Evolutionary conservation across 2,888 invertebrate genomes (phyloP).

Genomic region (Steinernema scapterisci): DNA sequence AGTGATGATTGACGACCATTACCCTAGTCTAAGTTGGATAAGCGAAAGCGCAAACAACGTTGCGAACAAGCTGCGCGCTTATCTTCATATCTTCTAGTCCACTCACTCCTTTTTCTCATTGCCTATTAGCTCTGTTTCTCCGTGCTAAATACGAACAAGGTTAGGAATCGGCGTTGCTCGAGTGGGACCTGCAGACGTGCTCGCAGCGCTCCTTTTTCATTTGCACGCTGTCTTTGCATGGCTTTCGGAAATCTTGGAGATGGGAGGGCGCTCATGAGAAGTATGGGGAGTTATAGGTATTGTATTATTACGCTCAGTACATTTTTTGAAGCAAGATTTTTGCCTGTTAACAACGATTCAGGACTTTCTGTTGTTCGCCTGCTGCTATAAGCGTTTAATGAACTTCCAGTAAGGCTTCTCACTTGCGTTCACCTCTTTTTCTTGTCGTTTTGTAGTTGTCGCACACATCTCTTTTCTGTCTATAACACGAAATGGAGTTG

Average conservation of each 20-base stretch:
- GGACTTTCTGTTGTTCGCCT: no score
- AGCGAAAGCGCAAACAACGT: constrained; percentile 9
- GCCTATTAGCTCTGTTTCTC: not conserved
- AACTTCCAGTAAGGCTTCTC: no score
- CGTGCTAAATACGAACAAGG: not conserved
- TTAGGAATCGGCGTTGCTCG: constrained; percentile 22
- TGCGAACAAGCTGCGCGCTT: not conserved
- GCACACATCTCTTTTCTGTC: not conserved
- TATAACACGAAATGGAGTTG: constrained; percentile 1
- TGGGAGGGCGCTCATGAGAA: no score
- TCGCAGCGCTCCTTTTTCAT: not conserved
- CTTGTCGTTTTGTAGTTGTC: not conserved
- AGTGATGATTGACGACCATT: not conserved
- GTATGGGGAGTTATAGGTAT: no score
- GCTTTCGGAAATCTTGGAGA: not conserved
- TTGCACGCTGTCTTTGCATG: constrained; percentile 10
- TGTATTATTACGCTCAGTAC: no score
- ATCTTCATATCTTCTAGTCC: no score
- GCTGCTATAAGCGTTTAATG: no score
- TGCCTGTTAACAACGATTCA: no score
- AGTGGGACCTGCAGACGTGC: not conserved
- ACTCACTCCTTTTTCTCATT: no score
- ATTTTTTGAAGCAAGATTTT: no score
- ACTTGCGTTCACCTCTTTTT: not conserved
- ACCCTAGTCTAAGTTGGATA: constrained; percentile 6